phyloP scores from a whole-genome alignment of 1,140 invertebrate genomes.

The Rhagoletis zephyria region DNA sequence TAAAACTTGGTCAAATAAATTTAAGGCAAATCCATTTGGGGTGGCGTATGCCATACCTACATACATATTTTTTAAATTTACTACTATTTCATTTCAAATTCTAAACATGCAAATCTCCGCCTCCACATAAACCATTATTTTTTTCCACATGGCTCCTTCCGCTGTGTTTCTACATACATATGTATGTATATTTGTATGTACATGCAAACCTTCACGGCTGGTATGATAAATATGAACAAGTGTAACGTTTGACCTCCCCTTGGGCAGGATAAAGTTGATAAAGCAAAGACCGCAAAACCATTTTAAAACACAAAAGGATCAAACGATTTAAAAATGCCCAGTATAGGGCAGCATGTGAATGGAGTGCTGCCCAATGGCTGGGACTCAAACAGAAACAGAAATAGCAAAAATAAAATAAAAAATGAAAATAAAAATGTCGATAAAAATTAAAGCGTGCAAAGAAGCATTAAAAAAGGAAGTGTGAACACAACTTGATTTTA shows the following conservation, averaged over 20 bases:
- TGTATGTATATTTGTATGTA: neutral
- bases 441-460: constrained; percentile 14
- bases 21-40: too few species aligned
- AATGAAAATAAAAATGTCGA: neutral
- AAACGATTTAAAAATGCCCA: constrained; percentile 5
- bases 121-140: neutral
- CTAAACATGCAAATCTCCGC: neutral
- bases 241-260: neutral
- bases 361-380: too few species aligned
- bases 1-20: too few species aligned
- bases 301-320: neutral
- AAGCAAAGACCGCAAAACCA: neutral
- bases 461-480: neutral
- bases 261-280: constrained; percentile 32
- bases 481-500: constrained; percentile 4
- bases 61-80: too few species aligned
- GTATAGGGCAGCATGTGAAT: too few species aligned
- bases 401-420: neutral
- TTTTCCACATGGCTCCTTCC: neutral
- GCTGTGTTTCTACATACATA: neutral
- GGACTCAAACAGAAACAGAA: too few species aligned
- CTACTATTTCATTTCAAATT: too few species aligned
- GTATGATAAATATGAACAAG: neutral
- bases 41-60: too few species aligned
- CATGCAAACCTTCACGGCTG: too few species aligned